Evolutionary conservation across 2,797 vertebrate genomes (phyloP), one percentile per base, ranked within the genome.

Genomic region (Cetoscarus ocellatus): DNA sequence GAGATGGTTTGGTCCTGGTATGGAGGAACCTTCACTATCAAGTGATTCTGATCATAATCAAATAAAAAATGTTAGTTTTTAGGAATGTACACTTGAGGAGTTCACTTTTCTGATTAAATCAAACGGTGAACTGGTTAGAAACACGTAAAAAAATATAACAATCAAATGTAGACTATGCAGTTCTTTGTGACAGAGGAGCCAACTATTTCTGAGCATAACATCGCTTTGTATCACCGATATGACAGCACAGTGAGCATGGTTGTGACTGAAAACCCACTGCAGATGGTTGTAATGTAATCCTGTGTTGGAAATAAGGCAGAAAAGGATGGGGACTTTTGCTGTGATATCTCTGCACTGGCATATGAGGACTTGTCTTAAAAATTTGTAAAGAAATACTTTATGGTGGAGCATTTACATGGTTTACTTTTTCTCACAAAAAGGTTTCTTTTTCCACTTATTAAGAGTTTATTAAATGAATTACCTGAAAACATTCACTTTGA

Each of bases 1-100:
- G 93, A 93, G 92, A 98, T 96, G 62, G 93, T 91, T 83, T 94
- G 96, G 91, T 97, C 96, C 45, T 97, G 96, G 94, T 99, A 99
- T 6, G 97, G 96, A 61, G 98, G 98, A 87, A 98, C 97, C 87
- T 98, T 99, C 76, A 99, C 98, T 85, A 99, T 97, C 85, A 99
- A 93, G 92, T 99, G 98, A 92, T 99, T 99, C 98, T 99, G 88
- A 14, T 47, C 18, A 40, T 54, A 15, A 12, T 78, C 42, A 6
- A 59, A 19, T 47, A 56, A 6, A 55, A 3, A 69, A 42, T 3
- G 47, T 69, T 10, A 75, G 34, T 6, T 39, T 56, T 70, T 12
- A 19, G 34, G 0, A 65, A 40, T 10, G 11, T 35, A 60, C 10
- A 39, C 38, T 35, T 36, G 38, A 14, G 13, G 4, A 14, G 43